Evolutionary conservation across 1,140 invertebrate species (phyloP).

Genomic region (Macrobrachium rosenbergii): DNA sequence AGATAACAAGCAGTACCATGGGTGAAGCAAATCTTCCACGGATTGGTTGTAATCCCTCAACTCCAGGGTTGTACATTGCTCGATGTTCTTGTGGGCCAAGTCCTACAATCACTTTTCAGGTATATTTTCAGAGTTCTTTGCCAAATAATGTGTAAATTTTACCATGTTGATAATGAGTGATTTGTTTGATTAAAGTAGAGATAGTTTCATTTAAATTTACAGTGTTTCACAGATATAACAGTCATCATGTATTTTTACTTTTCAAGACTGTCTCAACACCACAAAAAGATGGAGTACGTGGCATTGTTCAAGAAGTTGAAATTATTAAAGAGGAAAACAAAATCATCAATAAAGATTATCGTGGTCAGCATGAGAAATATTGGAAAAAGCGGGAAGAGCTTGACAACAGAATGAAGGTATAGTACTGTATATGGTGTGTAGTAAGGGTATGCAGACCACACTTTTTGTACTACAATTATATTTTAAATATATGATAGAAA

Average conservation of each 20-base stretch:
- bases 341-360: constrained; percentile 15
- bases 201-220: too few species aligned
- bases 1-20: neutral
- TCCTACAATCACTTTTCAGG: neutral
- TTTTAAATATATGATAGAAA: too few species aligned
- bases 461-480: too few species aligned
- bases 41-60: neutral
- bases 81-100: neutral
- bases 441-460: too few species aligned
- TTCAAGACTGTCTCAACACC: constrained; percentile 20
- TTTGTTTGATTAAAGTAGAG: too few species aligned
- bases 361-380: constrained; percentile 16
- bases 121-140: too few species aligned
- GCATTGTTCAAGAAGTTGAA: constrained; percentile 13
- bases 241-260: neutral
- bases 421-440: too few species aligned
- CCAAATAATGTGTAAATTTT: too few species aligned
- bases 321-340: constrained; percentile 29
- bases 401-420: constrained; percentile 29
- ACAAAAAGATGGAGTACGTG: constrained; percentile 10
- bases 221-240: too few species aligned
- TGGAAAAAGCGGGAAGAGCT: constrained; percentile 18
- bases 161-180: too few species aligned
- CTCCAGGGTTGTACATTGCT: neutral
- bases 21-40: constrained; percentile 6